Evolutionary conservation across 2,797 vertebrate genomes (phyloP).

Genomic region (Pseudocheirus occidentalis): DNA sequence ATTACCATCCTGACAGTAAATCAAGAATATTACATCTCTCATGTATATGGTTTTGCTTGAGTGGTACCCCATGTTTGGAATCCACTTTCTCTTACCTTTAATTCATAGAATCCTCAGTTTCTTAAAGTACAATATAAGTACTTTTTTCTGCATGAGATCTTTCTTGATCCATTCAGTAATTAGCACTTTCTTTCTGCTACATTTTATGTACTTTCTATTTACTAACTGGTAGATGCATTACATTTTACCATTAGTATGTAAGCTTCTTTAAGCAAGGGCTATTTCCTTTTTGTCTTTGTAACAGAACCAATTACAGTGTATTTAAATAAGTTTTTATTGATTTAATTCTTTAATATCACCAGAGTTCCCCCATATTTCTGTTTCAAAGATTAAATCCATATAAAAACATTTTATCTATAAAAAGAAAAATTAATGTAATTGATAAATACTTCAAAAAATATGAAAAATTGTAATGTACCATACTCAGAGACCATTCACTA

Average conservation of each 20-base stretch:
- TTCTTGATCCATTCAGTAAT: not conserved
- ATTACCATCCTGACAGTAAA: no score
- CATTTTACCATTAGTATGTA: not conserved
- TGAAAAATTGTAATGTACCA: not conserved
- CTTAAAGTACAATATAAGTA: not conserved
- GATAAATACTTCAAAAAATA: not conserved
- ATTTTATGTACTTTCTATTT: not conserved
- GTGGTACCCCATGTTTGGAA: not conserved
- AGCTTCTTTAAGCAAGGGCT: not conserved
- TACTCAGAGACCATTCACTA: not conserved
- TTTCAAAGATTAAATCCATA: not conserved
- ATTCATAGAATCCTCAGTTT: not conserved
- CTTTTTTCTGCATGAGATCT: not conserved
- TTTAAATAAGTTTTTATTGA: not conserved
- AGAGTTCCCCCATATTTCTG: not conserved
- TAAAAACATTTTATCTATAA: not conserved
- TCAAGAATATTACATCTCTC: not conserved
- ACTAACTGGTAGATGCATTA: not conserved
- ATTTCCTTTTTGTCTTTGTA: not conserved
- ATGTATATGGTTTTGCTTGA: not conserved
- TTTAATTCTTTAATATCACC: not conserved
- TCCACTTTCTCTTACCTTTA: not conserved
- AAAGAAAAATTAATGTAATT: not conserved
- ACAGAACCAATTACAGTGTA: not conserved
- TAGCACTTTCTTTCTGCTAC: not conserved